phyloP scores from a whole-genome alignment of 1,140 invertebrate species.

The Atta texana region DNA sequence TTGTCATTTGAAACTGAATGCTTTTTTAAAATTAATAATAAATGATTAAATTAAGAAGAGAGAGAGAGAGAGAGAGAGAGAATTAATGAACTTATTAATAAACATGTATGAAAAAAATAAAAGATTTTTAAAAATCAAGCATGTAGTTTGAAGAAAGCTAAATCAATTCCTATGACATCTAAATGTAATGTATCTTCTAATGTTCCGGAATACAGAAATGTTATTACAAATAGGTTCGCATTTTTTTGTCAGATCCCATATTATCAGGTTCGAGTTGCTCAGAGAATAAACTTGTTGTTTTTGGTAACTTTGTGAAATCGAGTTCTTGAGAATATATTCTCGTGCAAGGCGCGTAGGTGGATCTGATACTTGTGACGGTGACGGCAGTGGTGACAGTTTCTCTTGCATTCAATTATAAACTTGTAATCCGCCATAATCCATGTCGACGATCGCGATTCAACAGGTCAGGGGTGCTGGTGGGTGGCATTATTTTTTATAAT shows the following conservation, averaged over 20 bases:
- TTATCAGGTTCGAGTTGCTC: conserved; percentile 15
- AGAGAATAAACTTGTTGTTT: conserved; percentile 9
- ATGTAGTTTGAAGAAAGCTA: neutral
- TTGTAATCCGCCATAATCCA: conserved; percentile 82
- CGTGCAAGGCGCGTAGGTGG: conserved; percentile 47
- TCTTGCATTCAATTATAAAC: conserved; percentile 81
- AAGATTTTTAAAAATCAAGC: neutral
- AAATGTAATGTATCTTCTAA: neutral
- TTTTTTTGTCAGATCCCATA: neutral
- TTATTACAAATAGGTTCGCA: neutral
- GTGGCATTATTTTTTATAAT: conserved; percentile 83
- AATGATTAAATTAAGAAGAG: neutral
- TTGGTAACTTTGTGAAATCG: conserved; percentile 40
- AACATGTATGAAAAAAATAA: neutral
- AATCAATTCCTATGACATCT: neutral
- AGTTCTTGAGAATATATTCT: conserved; percentile 33
- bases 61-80: neutral
- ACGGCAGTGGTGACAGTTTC: neutral
- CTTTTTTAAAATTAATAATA: conserved; percentile 6
- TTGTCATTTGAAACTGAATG: neutral
- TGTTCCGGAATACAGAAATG: neutral
- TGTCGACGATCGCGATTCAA: conserved; percentile 80
- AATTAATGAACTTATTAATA: neutral
- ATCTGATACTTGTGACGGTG: conserved; percentile 26
- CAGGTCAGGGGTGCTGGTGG: conserved; percentile 81